Conservation (phyloP, 2,113 vertebrate genomes). For the Eira barbara region DNA sequence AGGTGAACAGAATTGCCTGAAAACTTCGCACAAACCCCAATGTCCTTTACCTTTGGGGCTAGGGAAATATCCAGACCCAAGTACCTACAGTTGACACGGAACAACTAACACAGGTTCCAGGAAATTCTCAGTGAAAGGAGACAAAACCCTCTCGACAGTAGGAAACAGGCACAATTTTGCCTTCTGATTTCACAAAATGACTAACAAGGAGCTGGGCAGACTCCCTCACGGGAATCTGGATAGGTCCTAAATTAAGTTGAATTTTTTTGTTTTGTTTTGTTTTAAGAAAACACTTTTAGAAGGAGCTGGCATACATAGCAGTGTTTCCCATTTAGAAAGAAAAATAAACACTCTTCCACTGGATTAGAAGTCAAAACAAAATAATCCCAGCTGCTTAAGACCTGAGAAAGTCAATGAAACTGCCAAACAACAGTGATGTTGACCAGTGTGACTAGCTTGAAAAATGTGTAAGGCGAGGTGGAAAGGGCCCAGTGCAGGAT, state of each 20-base stretch:
- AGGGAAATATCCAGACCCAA: neutral
- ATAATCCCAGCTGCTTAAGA: slow-evolving; percentile 62
- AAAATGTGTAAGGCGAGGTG: neutral
- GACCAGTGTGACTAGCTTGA: neutral
- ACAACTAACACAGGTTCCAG: neutral
- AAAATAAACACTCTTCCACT: slow-evolving; percentile 71
- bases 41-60: neutral
- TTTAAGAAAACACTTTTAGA: slow-evolving; percentile 64
- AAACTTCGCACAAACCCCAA: neutral
- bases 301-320: slow-evolving; percentile 33
- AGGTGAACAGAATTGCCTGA: neutral
- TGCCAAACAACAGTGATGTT: slow-evolving; percentile 43
- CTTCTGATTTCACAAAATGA: slow-evolving; percentile 45
- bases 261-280: slow-evolving; percentile 47
- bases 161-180: neutral
- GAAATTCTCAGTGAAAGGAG: neutral
- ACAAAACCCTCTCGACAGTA: neutral
- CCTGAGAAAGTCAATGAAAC: slow-evolving; percentile 55
- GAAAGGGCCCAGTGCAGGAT: neutral
- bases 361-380: slow-evolving; percentile 71
- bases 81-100: neutral
- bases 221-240: neutral
- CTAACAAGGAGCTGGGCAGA: slow-evolving; percentile 22
- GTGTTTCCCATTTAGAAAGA: slow-evolving; percentile 71
- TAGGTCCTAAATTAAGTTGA: slow-evolving; percentile 56